Percentiles rank a stretch among this genome's conserved stretches.
Evolutionary conservation across 2,888 invertebrate genomes (phyloP).

Genomic region (Harpalus rufipes): DNA sequence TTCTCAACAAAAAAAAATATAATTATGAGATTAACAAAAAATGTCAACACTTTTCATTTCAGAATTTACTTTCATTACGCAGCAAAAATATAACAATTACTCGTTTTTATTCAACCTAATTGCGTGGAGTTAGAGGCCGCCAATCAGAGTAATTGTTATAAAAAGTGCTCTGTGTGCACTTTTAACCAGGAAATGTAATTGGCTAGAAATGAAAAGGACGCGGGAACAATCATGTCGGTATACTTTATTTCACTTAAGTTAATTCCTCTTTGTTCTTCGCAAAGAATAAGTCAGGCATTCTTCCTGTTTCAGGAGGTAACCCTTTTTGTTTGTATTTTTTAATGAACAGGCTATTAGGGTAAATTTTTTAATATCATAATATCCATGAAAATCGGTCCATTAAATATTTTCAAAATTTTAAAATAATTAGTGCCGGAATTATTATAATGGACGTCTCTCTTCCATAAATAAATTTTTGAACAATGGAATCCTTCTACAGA

Average conservation of each 20-base stretch:
- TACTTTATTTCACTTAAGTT: constrained; percentile 19
- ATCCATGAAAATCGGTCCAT: too few relatives aligned
- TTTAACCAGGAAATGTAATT: constrained; percentile 37
- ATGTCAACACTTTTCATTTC: constrained; percentile 59
- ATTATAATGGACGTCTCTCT: too few relatives aligned
- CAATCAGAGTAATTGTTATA: constrained; percentile 51
- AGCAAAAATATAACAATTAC: constrained; percentile 52
- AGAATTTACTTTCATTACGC: constrained; percentile 61
- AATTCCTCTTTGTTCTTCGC: background rate
- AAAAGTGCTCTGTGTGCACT: constrained; percentile 34
- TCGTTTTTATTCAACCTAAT: constrained; percentile 49
- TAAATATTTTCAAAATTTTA: too few relatives aligned
- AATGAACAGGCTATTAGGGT: too few relatives aligned
- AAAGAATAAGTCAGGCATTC: background rate
- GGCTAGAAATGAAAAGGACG: constrained; percentile 32
- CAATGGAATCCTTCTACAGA: too few relatives aligned
- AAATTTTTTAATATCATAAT: too few relatives aligned
- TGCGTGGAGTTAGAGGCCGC: constrained; percentile 25
- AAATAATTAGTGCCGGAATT: too few relatives aligned
- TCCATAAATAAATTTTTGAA: too few relatives aligned
- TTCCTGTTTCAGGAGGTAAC: background rate
- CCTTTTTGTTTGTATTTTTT: too few relatives aligned
- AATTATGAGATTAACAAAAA: constrained; percentile 32
- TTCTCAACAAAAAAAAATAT: constrained; percentile 46
- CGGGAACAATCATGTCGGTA: constrained; percentile 18